Base-by-base conservation (phyloP, 2,888 invertebrate genomes). In the Cheilosia pagana region DNA sequence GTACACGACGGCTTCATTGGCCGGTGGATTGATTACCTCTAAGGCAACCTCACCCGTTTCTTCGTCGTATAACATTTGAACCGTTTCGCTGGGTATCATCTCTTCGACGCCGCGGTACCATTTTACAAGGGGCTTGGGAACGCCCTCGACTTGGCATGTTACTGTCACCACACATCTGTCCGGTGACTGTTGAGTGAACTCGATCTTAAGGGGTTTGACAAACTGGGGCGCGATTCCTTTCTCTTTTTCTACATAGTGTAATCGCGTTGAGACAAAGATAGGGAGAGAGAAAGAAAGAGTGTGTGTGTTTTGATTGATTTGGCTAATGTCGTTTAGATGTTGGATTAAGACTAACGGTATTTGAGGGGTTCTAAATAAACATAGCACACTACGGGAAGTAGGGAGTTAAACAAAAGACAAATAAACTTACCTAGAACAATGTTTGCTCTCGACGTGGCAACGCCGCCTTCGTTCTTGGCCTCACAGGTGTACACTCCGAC, bases 401-500 rank as follows among this genome's bases (percentile, higher is more conserved):
- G 35, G 35, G 35, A 35, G 35, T 12, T 3, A 35, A 35, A 65
- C 35, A 45, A 65, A 19, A 65, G 12, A 52, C 12, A 41, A 35
- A 35, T 35, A 21, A 50, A 88, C 91, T 92, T 94, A 95, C 96
- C 95, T 92, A 95, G 92, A 89, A 95, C 94, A 87, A 95, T 93
- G 87, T 95, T 95, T 60, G 95, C 95, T 67, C 95, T 94, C 53
- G 95, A 95, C 28, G 95, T 95, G n/a, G 96, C 95, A 72, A 95
- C 94, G 71, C 97, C 97, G 81, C 95, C 95, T 78, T 94, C 93
- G 90, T 96, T 96, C 75, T 94, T 94, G 23, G 95, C 95, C 90
- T 94, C 94, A 89, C 96, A 96, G 5, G 95, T 95, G 90, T 96
- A 96, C 87, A 95, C 93, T 25, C 95, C 97, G 71, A 95, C 94